Evolutionary conservation across 1,140 invertebrate genomes (phyloP).

Genomic region (Calliopsis andreniformis): DNA sequence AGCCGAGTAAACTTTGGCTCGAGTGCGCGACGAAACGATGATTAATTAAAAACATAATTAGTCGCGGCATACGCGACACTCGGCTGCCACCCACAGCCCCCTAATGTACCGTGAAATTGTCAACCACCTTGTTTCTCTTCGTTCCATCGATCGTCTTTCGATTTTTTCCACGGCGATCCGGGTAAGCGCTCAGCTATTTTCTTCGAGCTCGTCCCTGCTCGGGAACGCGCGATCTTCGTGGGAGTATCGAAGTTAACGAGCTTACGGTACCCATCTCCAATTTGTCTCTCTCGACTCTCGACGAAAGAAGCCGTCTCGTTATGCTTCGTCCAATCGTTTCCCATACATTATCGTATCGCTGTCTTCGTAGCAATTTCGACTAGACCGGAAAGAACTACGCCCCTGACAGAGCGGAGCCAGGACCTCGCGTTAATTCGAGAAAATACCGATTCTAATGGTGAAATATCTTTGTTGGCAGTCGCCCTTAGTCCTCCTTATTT

Average conservation of each 20-base stretch:
- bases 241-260: constrained; percentile 61
- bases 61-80: constrained; percentile 54
- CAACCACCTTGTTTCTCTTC: constrained; percentile 53
- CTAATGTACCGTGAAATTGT: constrained; percentile 78
- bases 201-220: no score
- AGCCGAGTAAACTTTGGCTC: constrained; percentile 71
- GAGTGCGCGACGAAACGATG: constrained; percentile 70
- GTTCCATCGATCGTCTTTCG: neutral
- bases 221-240: constrained; percentile 36
- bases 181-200: constrained; percentile 47
- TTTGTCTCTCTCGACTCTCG: constrained; percentile 10
- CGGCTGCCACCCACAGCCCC: constrained; percentile 56
- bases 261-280: constrained; percentile 26
- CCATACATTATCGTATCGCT: no score
- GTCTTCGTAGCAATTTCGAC: no score
- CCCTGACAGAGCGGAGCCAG: no score
- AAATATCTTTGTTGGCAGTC: constrained; percentile 23
- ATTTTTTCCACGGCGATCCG: constrained; percentile 41
- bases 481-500: constrained; percentile 21
- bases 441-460: constrained; percentile 43
- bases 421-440: constrained; percentile 14
- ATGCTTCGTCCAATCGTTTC: neutral
- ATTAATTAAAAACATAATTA: constrained; percentile 80
- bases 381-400: no score
- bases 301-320: neutral